Conservation (phyloP, 2,888 invertebrate species). For the Dryobotodes eremita region DNA sequence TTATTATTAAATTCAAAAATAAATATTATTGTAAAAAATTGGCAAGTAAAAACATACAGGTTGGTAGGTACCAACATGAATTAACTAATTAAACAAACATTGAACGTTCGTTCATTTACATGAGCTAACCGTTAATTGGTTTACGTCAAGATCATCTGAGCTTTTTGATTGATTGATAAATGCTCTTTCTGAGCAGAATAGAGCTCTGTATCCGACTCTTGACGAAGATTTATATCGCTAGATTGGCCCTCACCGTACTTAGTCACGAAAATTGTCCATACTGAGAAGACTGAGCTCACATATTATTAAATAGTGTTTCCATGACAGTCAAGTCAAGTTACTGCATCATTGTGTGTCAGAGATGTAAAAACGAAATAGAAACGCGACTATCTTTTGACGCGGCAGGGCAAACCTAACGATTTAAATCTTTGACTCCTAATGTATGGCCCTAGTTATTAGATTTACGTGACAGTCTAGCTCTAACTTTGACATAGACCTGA, state of each 20-base stretch:
- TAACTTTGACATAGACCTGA: slow-evolving; percentile 5
- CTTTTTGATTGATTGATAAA: slow-evolving; percentile 23
- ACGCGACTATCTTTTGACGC: no score
- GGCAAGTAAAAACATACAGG: neutral
- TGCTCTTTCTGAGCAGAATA: neutral
- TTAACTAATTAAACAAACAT: slow-evolving; percentile 12
- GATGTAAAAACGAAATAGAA: no score
- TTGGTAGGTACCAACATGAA: neutral
- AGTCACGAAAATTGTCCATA: no score
- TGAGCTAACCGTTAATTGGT: slow-evolving; percentile 4
- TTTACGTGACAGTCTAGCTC: slow-evolving; percentile 27
- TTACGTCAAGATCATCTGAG: slow-evolving; percentile 9
- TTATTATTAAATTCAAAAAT: neutral
- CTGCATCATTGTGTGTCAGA: no score
- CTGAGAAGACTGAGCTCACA: no score
- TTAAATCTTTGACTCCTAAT: slow-evolving; percentile 6
- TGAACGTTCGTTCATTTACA: slow-evolving; percentile 10
- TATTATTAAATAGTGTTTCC: no score
- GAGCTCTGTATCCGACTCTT: neutral
- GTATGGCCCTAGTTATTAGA: slow-evolving; percentile 31
- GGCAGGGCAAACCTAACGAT: no score
- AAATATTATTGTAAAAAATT: neutral
- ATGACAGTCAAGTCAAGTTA: no score
- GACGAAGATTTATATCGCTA: no score
- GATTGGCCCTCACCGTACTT: no score